A percentile compares a stretch with the other conserved stretches of the same genome.
phyloP scores from a whole-genome alignment of 2,888 invertebrate genomes.

The Noctua janthe region DNA sequence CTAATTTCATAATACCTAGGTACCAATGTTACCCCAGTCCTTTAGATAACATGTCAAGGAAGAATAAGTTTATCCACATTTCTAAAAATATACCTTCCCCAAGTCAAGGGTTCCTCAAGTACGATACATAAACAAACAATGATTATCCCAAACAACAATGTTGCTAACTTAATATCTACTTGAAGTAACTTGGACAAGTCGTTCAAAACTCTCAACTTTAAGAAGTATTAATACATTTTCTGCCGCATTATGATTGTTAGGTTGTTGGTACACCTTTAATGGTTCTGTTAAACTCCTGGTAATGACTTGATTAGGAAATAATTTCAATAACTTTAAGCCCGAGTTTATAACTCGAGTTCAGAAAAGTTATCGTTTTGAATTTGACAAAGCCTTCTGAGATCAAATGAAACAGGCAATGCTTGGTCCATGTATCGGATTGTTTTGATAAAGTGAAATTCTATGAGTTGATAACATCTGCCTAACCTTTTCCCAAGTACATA shows the following conservation, averaged over 20 bases:
- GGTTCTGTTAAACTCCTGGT: background rate
- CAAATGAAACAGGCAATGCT: background rate
- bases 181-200: slow-evolving; percentile 29
- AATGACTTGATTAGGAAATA: background rate
- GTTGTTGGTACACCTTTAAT: background rate
- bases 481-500: too few species aligned
- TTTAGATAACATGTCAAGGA: background rate
- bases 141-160: slow-evolving; percentile 27
- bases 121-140: slow-evolving; percentile 19
- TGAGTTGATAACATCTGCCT: background rate
- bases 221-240: slow-evolving; percentile 36
- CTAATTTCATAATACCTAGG: background rate
- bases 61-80: background rate
- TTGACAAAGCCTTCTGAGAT: background rate
- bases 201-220: slow-evolving; percentile 25
- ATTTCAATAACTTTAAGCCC: background rate
- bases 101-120: background rate
- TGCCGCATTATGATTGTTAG: background rate
- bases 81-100: background rate
- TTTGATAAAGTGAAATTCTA: background rate
- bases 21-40: background rate
- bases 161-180: slow-evolving; percentile 22
- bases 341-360: background rate
- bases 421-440: background rate
- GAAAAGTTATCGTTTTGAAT: background rate